These are phyloP conservation scores for Drosophila antonietae DNA, from an alignment of 2,888 invertebrate genomes.

Conservation along the genomic window DNA sequence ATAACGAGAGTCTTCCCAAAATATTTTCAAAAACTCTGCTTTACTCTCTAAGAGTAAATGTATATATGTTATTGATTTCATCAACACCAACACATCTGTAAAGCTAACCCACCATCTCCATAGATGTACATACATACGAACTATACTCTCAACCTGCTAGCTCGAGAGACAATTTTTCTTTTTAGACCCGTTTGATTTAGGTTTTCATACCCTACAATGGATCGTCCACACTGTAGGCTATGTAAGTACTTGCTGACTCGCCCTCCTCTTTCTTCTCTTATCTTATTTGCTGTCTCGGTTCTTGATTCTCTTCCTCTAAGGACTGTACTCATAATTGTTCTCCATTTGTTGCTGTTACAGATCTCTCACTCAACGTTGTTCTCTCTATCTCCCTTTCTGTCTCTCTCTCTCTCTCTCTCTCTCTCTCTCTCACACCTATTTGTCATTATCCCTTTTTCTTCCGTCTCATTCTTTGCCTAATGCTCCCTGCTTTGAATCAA, in stretches of 20 bases:
- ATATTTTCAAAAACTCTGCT: constrained; percentile 17
- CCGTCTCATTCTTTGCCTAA: constrained; percentile 43
- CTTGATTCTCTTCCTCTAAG: constrained; percentile 12
- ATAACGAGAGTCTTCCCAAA: constrained; percentile 12
- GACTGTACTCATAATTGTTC: constrained; percentile 3
- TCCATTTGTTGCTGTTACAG: constrained; percentile 9
- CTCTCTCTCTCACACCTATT: constrained; percentile 24
- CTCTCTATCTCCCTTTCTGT: constrained; percentile 31
- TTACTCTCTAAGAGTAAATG: constrained; percentile 28
- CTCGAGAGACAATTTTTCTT: neutral
- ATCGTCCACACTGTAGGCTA: constrained; percentile 8
- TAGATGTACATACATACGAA: constrained; percentile 10
- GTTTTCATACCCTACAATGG: neutral
- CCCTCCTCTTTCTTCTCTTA: constrained; percentile 32
- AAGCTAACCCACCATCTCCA: constrained; percentile 25
- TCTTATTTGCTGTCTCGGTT: constrained; percentile 34
- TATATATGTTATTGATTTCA: constrained; percentile 49
- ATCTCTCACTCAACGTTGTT: constrained; percentile 46
- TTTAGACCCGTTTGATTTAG: neutral
- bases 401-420: constrained; percentile 12
- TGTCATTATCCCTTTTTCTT: constrained; percentile 37
- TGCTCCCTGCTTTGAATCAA: constrained; percentile 59
- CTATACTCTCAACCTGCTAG: neutral
- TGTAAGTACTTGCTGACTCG: constrained; percentile 29
- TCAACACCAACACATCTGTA: constrained; percentile 35